Base-by-base conservation (phyloP, 2,888 invertebrate species). In the Leptinotarsa juncta region DNA sequence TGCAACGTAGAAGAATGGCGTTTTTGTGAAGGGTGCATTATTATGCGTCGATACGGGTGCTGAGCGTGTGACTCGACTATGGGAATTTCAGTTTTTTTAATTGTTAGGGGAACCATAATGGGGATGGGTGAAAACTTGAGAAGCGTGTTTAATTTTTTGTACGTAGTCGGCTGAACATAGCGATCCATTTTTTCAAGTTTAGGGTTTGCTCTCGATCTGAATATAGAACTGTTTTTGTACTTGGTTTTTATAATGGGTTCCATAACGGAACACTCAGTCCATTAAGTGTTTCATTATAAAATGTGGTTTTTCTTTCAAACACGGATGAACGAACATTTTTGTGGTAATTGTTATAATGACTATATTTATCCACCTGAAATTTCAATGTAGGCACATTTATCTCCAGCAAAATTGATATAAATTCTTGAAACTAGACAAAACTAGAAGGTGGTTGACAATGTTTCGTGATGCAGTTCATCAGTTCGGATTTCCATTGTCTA, bases 41-140 rank as follows among this genome's bases (percentile, higher is more conserved):
- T 78, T 74, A 70, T 70, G 72, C 72, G 74, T 65, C 78, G 70
- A 74, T 75, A 77, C 77, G 78, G 78, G 78, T 78, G 78, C 77
- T 74, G 72, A 78, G 74, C 77, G 75, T 78, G 78, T 76, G 78
- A 78, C 78, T 67, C 49, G 65, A 71, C 74, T 73, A 77, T 75
- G 75, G 77, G 77, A 78, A 78, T 78, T 75, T 74, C 65, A 26
- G 42, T 72, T 73, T 70, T 74, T 76, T 76, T 72, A 70, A 20
- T 55, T 50, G 67, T 42, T 23, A 15, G 26, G 71, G 71, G 67
- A 67, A 20, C 48, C 50, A 42, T 69, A 62, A 70, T 71, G 49
- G 62, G 65, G 72, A 60, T 55, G 66, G 57, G 62, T 62, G 70
- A 75, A 73, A 68, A 70, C 67, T 62, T 57, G 65, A 67, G 74